phyloP scores from a whole-genome alignment of 1,140 invertebrate genomes.

The Drosophila novamexicana region DNA sequence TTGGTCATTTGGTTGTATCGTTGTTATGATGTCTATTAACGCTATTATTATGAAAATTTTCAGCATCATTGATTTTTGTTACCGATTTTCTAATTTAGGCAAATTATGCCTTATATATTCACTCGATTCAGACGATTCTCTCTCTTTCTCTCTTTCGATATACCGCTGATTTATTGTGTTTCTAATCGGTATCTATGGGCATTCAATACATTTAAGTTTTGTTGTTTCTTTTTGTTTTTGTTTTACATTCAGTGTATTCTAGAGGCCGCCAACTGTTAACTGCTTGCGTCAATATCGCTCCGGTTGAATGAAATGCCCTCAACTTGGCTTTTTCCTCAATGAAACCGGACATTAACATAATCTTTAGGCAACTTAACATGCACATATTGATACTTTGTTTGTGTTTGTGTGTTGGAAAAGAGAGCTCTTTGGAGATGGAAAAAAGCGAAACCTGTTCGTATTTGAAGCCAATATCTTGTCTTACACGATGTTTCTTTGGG shows the following conservation, averaged over 20 bases:
- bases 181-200: conserved; percentile 25
- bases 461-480: conserved; percentile 71
- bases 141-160: background rate
- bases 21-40: conserved; percentile 76
- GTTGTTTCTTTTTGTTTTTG: conserved; percentile 14
- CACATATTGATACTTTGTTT: conserved; percentile 21
- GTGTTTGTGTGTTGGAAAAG: background rate
- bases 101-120: conserved; percentile 71
- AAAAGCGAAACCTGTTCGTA: conserved; percentile 73
- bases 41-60: conserved; percentile 83
- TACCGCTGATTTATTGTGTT: conserved; percentile 33
- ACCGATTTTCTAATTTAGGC: conserved; percentile 81
- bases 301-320: conserved; percentile 71
- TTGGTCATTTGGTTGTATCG: conserved; percentile 31
- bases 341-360: conserved; percentile 77
- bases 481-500: conserved; percentile 61
- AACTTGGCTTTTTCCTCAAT: conserved; percentile 71
- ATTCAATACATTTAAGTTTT: conserved; percentile 13
- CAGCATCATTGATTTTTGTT: conserved; percentile 83
- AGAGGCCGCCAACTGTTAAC: conserved; percentile 59
- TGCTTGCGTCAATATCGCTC: conserved; percentile 71
- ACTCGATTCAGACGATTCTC: background rate
- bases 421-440: conserved; percentile 29
- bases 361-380: conserved; percentile 27
- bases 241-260: conserved; percentile 35